Evolutionary conservation across 2,888 invertebrate genomes (phyloP).

Genomic region (Scrobipalpa atriplicella): DNA sequence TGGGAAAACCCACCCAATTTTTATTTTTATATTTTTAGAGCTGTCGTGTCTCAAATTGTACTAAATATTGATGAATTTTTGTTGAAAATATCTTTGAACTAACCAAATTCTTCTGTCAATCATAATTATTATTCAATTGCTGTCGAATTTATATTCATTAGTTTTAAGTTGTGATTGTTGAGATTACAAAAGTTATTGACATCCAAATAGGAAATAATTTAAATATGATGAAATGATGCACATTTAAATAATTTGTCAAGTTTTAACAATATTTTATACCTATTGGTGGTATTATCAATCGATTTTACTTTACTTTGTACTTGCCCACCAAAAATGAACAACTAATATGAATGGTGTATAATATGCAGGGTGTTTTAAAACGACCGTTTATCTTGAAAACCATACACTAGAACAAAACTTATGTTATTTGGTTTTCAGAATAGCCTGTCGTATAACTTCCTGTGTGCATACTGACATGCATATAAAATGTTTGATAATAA

Average conservation of each 20-base stretch:
- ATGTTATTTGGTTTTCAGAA: too few relatives aligned
- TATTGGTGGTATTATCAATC: too few relatives aligned
- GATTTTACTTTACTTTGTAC: background rate
- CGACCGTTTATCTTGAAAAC: background rate
- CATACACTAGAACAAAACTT: too few relatives aligned
- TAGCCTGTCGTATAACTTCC: background rate
- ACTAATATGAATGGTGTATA: background rate
- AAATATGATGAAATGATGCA: background rate
- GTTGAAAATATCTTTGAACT: background rate
- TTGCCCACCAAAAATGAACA: background rate
- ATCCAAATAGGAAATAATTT: background rate
- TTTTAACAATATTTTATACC: too few relatives aligned
- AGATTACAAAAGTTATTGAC: background rate
- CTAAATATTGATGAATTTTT: background rate
- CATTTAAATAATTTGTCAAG: too few relatives aligned
- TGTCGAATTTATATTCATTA: background rate
- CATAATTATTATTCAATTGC: background rate
- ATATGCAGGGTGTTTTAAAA: background rate
- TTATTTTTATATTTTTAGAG: background rate
- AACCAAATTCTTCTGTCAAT: slow-evolving; percentile 8
- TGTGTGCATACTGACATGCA: slow-evolving; percentile 6
- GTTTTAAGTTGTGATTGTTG: background rate
- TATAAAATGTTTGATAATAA: slow-evolving; percentile 21
- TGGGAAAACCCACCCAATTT: background rate
- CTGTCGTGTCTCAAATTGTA: background rate